Evolutionary conservation across 2,888 invertebrate genomes (phyloP), one percentile per base, ranked within the genome.

Genomic region (Harpalus rubripes): DNA sequence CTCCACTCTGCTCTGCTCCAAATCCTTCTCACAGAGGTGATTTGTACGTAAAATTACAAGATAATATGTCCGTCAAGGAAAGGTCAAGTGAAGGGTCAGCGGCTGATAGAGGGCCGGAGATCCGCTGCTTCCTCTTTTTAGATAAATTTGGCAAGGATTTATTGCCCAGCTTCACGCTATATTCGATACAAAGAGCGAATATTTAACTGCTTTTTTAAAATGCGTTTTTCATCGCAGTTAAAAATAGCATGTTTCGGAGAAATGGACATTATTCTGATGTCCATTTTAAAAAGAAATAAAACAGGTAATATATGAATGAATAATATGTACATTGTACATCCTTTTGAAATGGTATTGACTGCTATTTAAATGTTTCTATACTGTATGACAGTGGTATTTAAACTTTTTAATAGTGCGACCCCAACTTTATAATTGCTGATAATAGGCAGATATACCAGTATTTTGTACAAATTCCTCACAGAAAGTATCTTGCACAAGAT

Each of bases 41-140:
- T 74, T 74, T 74, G 72, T 74, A 74, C 44, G 72, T 74, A 41
- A 74, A 74, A 74, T 41, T 44, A 74, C 72, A 74, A 74, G 72
- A 74, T 74, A 74, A 74, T 74, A 74, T 44, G 72, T 74, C 72
- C 68, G 44, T 74, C 72, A 74, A 15, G 15, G 72, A 74, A 41
- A 74, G 72, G 72, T 74, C 72, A 74, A 74, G 72, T 74, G 68
- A 74, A 74, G 72, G 72, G 44, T 44, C 44, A 74, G 16, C 72
- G 16, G 41, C 72, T 74, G 72, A 74, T 74, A 44, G 68, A 32
- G 72, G 44, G 41, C 44, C 72, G 72, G 44, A 74, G 44, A 74
- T 74, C 52, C 41, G 10, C 8, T 3, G n/a, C 16, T 74, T 18
- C 72, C 41, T 44, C 44, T 74, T 74, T 41, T 44, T 44, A 44